These are phyloP conservation scores for Tuta absoluta DNA, from an alignment of 2,888 invertebrate genomes.

Conservation along the genomic window DNA sequence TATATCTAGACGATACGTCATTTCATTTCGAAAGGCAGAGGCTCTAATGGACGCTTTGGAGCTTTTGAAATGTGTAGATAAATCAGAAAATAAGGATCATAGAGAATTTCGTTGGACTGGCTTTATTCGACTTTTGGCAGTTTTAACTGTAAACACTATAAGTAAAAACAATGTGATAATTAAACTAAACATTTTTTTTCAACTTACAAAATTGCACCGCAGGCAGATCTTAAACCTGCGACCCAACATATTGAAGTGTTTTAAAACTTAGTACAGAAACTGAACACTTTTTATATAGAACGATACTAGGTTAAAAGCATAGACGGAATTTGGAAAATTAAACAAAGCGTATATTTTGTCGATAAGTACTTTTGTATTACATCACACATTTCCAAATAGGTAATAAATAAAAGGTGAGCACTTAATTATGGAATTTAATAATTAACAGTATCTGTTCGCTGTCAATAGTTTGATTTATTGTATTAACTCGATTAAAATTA, in stretches of 20 bases:
- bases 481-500: background rate
- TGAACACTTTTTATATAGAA: too few species aligned
- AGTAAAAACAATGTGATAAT: too few species aligned
- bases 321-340: background rate
- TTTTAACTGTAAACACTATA: too few species aligned
- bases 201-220: too few species aligned
- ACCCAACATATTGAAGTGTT: too few species aligned
- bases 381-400: background rate
- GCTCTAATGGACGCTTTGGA: background rate
- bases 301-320: too few species aligned
- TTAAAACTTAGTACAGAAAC: too few species aligned
- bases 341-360: too few species aligned
- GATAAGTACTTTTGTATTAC: background rate
- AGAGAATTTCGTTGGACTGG: background rate
- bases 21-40: constrained; percentile 1
- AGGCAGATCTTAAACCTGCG: too few species aligned
- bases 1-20: constrained; percentile 30
- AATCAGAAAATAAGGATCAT: too few species aligned
- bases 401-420: background rate
- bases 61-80: background rate
- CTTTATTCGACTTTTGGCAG: background rate
- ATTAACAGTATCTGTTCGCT: background rate
- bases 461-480: background rate
- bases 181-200: too few species aligned
- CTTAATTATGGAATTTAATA: background rate